Base-by-base conservation (phyloP, 2,113 vertebrate species). In the Hemicordylus capensis region DNA sequence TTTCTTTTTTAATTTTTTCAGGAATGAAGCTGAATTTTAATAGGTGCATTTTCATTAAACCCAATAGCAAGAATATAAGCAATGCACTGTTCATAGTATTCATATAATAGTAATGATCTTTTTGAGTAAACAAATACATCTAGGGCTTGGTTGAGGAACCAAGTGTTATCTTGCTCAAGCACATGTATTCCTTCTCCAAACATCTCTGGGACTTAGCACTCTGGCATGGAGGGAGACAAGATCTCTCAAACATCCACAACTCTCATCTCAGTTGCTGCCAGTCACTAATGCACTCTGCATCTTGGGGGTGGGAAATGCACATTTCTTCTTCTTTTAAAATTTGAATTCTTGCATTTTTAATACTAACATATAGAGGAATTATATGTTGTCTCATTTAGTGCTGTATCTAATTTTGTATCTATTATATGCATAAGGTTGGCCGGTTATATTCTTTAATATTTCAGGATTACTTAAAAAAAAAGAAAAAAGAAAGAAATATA, bases 341-440 rank as follows among this genome's bases (percentile, higher is more conserved):
- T 94, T 85, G 64, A 79, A 75, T 81, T 95, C 76, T 90, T 95
- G 59, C 61, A 90, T 93, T 93, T 96, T 94, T 93, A 89, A 92
- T 93, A 88, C 80, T 93, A 95, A 89, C 80, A 88, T 90, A 86
- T 87, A 94, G 91, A 90, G 8, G 81, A 67, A 86, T 89, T 93
- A 93, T 91, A 85, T 90, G 84, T 94, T 92, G 88, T 87, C 90
- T 90, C 86, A 91, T 74, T 75, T 94, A 94, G 92, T 94, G 81
- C 81, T 95, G 86, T 92, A 91, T 90, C 86, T 90, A 61, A 87
- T 89, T 95, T 95, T 93, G 90, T 94, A 95, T 81, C 90, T 93
- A 82, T 93, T 89, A 80, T 93, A 91, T 87, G 85, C 92, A 82
- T 94, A 86, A 84, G 75, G 69, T 91, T 82, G 92, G 90, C 90